Conservation (phyloP, 2,797 vertebrate genomes). For the Phoxinus dragarum region DNA sequence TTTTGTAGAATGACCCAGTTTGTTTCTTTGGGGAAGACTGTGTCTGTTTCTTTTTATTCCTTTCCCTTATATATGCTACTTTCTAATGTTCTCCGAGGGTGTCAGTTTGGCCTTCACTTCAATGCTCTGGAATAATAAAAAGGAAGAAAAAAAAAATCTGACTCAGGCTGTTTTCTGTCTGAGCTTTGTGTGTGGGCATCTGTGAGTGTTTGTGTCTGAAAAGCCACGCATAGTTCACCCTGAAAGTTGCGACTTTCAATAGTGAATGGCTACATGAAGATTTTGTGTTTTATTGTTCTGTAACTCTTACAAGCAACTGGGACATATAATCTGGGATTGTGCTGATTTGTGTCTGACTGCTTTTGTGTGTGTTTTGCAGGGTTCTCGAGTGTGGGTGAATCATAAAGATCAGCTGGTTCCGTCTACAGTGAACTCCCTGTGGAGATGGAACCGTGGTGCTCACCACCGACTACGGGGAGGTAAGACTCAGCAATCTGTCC, state of each 20-base stretch:
- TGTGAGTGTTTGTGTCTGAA: constrained; percentile 9
- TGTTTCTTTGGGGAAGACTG: neutral
- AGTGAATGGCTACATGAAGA: neutral
- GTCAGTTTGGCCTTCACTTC: neutral
- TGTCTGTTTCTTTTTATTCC: neutral
- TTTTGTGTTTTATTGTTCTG: neutral
- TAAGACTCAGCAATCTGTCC: constrained; percentile 68
- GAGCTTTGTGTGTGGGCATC: neutral
- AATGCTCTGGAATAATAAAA: constrained; percentile 9
- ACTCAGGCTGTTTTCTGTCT: neutral
- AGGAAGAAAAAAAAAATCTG: neutral
- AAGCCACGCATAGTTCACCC: neutral
- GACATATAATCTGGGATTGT: constrained; percentile 2
- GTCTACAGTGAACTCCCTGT: constrained; percentile 83
- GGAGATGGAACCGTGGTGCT: constrained; percentile 81
- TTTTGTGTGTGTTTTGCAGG: constrained; percentile 77
- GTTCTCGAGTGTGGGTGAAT: constrained; percentile 87
- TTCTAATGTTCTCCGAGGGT: neutral
- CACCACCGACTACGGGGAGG: constrained; percentile 87
- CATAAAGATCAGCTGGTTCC: constrained; percentile 88
- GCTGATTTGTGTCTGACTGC: neutral
- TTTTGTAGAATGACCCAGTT: neutral
- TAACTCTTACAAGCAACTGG: neutral
- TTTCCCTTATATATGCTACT: neutral
- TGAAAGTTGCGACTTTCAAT: neutral